Percentiles rank a stretch among this genome's conserved stretches.
Evolutionary conservation across 2,113 vertebrate genomes (phyloP).

Genomic region (Lonchura striata): DNA sequence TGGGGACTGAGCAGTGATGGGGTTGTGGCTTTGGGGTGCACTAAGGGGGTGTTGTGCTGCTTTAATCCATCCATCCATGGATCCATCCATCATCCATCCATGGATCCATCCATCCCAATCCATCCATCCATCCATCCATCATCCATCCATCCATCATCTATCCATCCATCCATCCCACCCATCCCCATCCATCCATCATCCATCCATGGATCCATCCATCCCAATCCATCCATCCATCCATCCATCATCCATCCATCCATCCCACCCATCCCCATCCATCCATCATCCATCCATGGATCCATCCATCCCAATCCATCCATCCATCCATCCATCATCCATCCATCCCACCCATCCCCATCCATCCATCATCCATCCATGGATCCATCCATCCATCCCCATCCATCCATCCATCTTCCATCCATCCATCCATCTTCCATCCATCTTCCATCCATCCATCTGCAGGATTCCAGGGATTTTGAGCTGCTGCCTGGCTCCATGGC

Average conservation of each 20-base stretch:
- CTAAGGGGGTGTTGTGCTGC: not conserved
- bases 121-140: not conserved
- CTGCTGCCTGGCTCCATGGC: not conserved
- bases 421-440: too few relatives aligned
- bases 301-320: too few relatives aligned
- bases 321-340: too few relatives aligned
- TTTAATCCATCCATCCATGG: too few relatives aligned
- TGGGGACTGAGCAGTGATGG: rapidly evolving
- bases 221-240: not conserved
- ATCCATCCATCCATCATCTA: too few relatives aligned
- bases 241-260: too few relatives aligned
- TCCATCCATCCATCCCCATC: too few relatives aligned
- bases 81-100: not conserved
- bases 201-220: not conserved
- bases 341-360: not conserved
- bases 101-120: too few relatives aligned
- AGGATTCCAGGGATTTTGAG: not conserved
- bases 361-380: too few relatives aligned
- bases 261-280: too few relatives aligned
- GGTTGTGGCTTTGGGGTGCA: not conserved
- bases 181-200: not conserved
- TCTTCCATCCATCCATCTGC: too few relatives aligned
- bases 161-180: not conserved
- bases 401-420: too few relatives aligned
- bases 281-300: not conserved